These are phyloP conservation scores for Pluvianellus socialis DNA, from an alignment of 2,113 vertebrate species.

Conservation along the genomic window DNA sequence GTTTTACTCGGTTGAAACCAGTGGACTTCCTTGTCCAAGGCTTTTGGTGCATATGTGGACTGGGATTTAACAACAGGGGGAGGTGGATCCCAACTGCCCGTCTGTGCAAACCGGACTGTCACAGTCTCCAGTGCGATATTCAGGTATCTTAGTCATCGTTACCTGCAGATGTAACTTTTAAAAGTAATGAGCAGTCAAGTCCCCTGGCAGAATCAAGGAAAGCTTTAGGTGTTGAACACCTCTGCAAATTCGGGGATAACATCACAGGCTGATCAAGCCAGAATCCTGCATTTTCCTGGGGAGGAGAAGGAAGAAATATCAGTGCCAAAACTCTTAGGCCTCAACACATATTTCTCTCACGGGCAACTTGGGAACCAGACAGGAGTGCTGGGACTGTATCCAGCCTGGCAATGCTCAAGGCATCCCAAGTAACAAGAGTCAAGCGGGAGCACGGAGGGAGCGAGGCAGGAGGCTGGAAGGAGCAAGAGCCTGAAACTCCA, in stretches of 20 bases:
- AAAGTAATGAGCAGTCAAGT: background rate
- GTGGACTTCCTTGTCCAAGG: background rate
- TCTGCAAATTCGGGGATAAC: background rate
- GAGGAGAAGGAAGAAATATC: background rate
- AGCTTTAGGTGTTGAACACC: background rate
- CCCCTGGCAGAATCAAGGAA: background rate
- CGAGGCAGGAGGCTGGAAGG: background rate
- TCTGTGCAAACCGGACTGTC: background rate
- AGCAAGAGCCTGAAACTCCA: background rate
- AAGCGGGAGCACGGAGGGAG: rapidly evolving
- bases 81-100: background rate
- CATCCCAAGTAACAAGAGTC: background rate
- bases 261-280: background rate
- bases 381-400: rapidly evolving
- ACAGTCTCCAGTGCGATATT: background rate
- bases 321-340: background rate
- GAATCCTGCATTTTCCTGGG: background rate
- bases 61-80: background rate
- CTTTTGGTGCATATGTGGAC: background rate
- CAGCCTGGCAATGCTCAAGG: background rate
- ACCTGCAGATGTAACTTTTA: background rate
- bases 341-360: background rate
- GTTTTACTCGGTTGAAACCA: background rate
- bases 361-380: background rate
- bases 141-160: background rate